phyloP scores from a whole-genome alignment of 2,797 vertebrate genomes.

The Schizopygopsis malacanthus region DNA sequence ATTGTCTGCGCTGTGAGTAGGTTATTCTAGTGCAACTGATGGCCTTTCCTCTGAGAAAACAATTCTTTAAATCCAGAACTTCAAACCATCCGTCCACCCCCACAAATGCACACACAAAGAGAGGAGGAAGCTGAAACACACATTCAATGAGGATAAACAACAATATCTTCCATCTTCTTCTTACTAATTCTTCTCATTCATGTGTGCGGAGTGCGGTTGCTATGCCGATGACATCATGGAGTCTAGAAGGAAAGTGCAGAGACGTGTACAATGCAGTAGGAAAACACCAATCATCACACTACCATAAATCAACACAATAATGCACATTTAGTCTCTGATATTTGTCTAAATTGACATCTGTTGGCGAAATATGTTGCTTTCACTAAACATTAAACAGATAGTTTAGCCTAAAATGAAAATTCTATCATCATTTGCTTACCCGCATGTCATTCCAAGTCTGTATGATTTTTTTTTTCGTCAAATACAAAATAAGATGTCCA shows the following conservation, averaged over 20 bases:
- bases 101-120: slow-evolving; percentile 37
- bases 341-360: slow-evolving; percentile 6
- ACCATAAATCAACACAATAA: slow-evolving; percentile 17
- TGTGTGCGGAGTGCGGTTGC: slow-evolving; percentile 44
- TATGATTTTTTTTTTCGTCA: background rate
- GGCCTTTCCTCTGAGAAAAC: slow-evolving; percentile 8
- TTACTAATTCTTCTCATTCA: slow-evolving; percentile 49
- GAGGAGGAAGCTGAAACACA: slow-evolving; percentile 37
- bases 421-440: background rate
- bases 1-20: slow-evolving; percentile 45
- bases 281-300: slow-evolving; percentile 23
- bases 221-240: slow-evolving; percentile 52
- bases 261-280: slow-evolving; percentile 34
- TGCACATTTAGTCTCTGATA: background rate
- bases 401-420: background rate
- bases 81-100: slow-evolving; percentile 27
- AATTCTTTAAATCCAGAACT: slow-evolving; percentile 36
- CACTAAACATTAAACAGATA: background rate
- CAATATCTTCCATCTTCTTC: slow-evolving; percentile 54
- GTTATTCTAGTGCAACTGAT: slow-evolving; percentile 47
- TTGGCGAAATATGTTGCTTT: background rate
- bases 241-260: slow-evolving; percentile 39
- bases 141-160: slow-evolving; percentile 37
- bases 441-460: background rate
- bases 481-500: background rate